Evolutionary conservation across 1,140 invertebrate genomes (phyloP).

Genomic region (Heliconius melpomene): DNA sequence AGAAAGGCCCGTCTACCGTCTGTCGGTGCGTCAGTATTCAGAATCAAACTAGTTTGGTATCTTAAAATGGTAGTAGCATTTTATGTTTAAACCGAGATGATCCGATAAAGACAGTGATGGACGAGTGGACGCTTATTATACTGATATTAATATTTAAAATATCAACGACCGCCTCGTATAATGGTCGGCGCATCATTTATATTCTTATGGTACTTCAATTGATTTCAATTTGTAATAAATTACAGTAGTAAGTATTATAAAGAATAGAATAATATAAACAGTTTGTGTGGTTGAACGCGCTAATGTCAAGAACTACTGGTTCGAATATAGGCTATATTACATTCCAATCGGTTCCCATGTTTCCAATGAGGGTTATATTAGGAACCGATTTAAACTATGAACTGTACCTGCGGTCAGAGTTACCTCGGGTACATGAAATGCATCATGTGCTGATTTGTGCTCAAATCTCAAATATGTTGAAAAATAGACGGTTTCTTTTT

Average conservation of each 20-base stretch:
- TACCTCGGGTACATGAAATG: too few relatives aligned
- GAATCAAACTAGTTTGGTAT: slow-evolving; percentile 49
- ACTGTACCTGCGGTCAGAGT: too few relatives aligned
- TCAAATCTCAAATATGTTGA: too few relatives aligned
- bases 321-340: too few relatives aligned
- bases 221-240: neutral
- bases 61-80: slow-evolving; percentile 53
- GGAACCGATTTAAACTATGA: too few relatives aligned
- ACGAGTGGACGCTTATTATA: slow-evolving; percentile 42
- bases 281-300: neutral
- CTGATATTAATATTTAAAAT: slow-evolving; percentile 36
- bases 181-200: neutral
- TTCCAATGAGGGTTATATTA: too few relatives aligned
- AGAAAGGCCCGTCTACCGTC: slow-evolving; percentile 8
- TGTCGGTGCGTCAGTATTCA: slow-evolving; percentile 40
- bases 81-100: slow-evolving; percentile 53
- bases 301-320: too few relatives aligned
- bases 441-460: too few relatives aligned
- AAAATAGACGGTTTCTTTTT: too few relatives aligned
- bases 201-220: neutral
- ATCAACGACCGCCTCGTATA: slow-evolving; percentile 4
- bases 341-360: too few relatives aligned
- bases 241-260: too few relatives aligned
- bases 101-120: slow-evolving; percentile 53
- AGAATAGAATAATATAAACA: neutral